Conservation (phyloP, 2,888 invertebrate genomes). For the Athrips mouffetella region DNA sequence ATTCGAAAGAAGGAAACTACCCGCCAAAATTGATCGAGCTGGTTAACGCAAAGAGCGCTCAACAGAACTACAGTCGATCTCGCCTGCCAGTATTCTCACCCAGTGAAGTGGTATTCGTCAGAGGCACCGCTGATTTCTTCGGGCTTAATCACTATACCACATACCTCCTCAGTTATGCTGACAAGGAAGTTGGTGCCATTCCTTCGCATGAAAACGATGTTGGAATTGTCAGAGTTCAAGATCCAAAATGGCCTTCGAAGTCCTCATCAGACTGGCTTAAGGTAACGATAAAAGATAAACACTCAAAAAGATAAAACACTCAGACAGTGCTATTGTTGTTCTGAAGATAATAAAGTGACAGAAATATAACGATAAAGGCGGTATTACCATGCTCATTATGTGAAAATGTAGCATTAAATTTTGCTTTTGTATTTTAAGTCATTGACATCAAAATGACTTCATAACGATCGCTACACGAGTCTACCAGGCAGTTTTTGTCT, state of each 20-base stretch:
- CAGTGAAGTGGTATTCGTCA: constrained; percentile 66
- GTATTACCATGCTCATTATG: neutral
- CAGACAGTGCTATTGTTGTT: neutral
- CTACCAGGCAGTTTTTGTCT: too few species aligned
- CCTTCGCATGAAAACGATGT: constrained; percentile 81
- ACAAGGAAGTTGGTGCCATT: constrained; percentile 57
- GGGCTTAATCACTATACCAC: constrained; percentile 74
- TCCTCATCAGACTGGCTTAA: constrained; percentile 80
- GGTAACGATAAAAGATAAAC: constrained; percentile 50
- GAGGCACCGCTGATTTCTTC: constrained; percentile 71
- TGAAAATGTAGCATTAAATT: neutral
- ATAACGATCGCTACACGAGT: too few species aligned
- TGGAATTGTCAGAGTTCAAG: constrained; percentile 75
- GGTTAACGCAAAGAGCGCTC: constrained; percentile 72
- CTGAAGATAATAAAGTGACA: neutral
- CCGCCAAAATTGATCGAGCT: constrained; percentile 72
- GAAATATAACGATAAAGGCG: neutral
- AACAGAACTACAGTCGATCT: constrained; percentile 75
- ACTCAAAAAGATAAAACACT: neutral
- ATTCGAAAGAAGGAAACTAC: constrained; percentile 76
- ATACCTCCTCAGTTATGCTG: constrained; percentile 63
- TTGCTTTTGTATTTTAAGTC: constrained; percentile 1
- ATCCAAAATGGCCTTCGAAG: constrained; percentile 79
- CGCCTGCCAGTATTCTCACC: constrained; percentile 76
- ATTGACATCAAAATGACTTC: neutral